Conservation (phyloP, 2,888 invertebrate species). For the Mellilla xanthometata region DNA sequence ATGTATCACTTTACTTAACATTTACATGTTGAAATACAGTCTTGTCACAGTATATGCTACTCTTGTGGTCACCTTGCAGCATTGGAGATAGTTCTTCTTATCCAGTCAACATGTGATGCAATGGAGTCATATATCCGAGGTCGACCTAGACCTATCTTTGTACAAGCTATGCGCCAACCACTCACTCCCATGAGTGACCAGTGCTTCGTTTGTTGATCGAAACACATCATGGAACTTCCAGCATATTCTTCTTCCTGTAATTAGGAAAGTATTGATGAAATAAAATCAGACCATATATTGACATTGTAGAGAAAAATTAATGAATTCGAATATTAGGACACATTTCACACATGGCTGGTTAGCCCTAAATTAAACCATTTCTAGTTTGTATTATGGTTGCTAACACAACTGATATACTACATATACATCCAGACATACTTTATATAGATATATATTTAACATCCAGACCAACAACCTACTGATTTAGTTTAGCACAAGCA, state of each 20-base stretch:
- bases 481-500: no score
- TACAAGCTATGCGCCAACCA: slow-evolving; percentile 93
- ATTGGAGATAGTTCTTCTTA: slow-evolving; percentile 87
- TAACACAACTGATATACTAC: no score
- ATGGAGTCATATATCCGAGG: slow-evolving; percentile 93
- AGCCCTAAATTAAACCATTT: no score
- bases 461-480: no score
- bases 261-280: no score
- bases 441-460: no score
- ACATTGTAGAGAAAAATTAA: no score
- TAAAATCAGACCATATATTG: no score
- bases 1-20: slow-evolving; percentile 17
- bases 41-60: slow-evolving; percentile 35
- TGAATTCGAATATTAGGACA: no score
- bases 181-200: slow-evolving; percentile 92
- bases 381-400: no score
- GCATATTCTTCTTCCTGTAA: slow-evolving; percentile 93
- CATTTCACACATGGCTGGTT: no score
- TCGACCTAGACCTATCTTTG: slow-evolving; percentile 88
- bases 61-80: slow-evolving; percentile 65
- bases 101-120: slow-evolving; percentile 93
- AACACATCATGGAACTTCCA: slow-evolving; percentile 93
- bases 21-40: slow-evolving; percentile 46
- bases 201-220: slow-evolving; percentile 85
- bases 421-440: no score